Base-by-base conservation (phyloP, 2,797 vertebrate genomes). In the Typhlichthys subterraneus region DNA sequence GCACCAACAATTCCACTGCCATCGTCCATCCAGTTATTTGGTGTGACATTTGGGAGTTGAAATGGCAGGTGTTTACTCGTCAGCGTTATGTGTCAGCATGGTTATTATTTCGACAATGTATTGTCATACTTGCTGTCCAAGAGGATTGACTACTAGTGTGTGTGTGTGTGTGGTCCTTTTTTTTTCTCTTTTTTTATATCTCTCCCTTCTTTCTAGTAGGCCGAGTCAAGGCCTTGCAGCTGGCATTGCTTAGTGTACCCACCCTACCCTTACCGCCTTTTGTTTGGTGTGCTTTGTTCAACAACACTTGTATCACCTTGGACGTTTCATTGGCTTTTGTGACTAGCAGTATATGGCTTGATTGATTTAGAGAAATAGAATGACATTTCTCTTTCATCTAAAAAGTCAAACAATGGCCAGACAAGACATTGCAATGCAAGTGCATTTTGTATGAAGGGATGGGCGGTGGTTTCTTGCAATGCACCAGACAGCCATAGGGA, bases 401-500 rank as follows among this genome's bases (percentile, higher is more conserved):
- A 42, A 42, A 42, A 42, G 38, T 8, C 38, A 54, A 33, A n/a
- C 5, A 3, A 80, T 69, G 12, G 57, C 29, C 49, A 29, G 53
- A 56, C 50, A 10, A 50, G 19, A 15, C 2, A 19, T 38, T 52
- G 49, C 29, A 50, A 53, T 65, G 60, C 62, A 13, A 9, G 13
- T 0, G 53, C 7, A 12, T 72, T 75, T 70, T 82, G 58, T 79
- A 52, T 75, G 81, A 65, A 31, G 67, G 46, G 76, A 89, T 85
- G 88, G 87, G 89, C 86, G 87, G 88, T 89, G 89, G 88, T 90
- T 90, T 55, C 11, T 4, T 81, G 81, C 58, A 68, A 70, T 76
- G 1, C 61, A 19, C 1, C 5, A 38, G 2, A 17, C 11, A 38
- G 5, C 85, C 85, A 58, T 59, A 0, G 2, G 74, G 63, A 59